These are phyloP conservation scores for Oxyura jamaicensis DNA, from an alignment of 2,113 vertebrate genomes.

Conservation along the genomic window DNA sequence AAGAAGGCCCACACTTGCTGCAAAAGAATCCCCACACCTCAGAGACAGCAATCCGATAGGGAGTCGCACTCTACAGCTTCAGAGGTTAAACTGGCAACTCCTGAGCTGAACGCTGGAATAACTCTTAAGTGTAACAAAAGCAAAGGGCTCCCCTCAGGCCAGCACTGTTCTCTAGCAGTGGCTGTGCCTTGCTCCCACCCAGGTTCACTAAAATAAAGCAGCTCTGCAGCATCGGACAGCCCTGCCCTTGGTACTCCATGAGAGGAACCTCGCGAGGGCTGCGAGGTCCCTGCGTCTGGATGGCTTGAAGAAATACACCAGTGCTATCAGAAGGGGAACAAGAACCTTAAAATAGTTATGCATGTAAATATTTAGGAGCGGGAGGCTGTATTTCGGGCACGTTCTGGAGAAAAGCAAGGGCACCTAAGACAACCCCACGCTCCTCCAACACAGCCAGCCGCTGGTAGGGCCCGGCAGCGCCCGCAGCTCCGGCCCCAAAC, in stretches of 20 bases:
- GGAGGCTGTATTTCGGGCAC: too few relatives aligned
- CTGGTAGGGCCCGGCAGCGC: too few relatives aligned
- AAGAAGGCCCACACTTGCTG: not conserved
- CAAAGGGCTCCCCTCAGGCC: not conserved
- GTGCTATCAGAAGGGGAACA: accelerated
- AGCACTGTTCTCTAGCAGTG: not conserved
- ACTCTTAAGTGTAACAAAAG: not conserved
- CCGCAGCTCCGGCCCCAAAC: too few relatives aligned
- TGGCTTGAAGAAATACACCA: accelerated
- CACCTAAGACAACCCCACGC: accelerated
- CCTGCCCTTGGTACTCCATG: too few relatives aligned
- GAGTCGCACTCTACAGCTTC: not conserved
- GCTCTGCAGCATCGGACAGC: not conserved
- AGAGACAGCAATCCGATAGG: accelerated
- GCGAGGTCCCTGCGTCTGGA: accelerated
- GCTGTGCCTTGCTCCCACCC: not conserved
- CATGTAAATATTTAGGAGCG: not conserved
- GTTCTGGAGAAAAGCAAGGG: not conserved
- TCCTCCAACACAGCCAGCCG: not conserved
- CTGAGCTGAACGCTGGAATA: not conserved
- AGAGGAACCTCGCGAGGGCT: not conserved
- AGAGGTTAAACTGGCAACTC: too few relatives aligned
- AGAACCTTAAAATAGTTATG: not conserved
- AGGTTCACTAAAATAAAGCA: too few relatives aligned
- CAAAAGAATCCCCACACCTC: accelerated